These are phyloP conservation scores for Lathronympha strigana DNA, from an alignment of 2,888 invertebrate species.

Conservation along the genomic window DNA sequence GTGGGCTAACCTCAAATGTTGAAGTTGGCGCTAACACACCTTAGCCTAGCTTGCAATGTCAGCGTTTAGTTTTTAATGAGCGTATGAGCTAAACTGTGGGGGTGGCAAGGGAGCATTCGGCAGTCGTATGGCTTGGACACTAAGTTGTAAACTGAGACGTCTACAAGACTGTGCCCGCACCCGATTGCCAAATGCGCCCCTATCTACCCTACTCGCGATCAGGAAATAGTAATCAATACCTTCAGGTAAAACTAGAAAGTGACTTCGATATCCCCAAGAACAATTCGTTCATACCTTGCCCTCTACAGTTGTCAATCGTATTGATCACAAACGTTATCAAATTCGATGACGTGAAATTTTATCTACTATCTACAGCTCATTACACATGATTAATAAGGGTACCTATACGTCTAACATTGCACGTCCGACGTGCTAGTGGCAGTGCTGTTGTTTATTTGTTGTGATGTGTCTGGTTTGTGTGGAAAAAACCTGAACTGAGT, in stretches of 20 bases:
- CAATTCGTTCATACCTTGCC: neutral
- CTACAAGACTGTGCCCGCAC: no score
- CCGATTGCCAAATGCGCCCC: no score
- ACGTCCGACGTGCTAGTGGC: constrained; percentile 58
- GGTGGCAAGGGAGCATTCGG: no score
- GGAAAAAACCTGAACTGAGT: constrained; percentile 39
- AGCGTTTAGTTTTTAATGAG: no score
- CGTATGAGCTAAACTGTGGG: no score
- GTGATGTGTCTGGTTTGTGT: constrained; percentile 27
- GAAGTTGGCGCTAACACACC: no score
- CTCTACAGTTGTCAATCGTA: constrained; percentile 15
- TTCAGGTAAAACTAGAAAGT: neutral
- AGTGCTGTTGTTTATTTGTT: constrained; percentile 42
- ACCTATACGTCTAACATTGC: constrained; percentile 66
- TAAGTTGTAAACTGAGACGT: no score
- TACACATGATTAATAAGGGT: constrained; percentile 64
- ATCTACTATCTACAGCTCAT: constrained; percentile 71
- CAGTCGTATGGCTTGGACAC: no score
- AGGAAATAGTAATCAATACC: neutral
- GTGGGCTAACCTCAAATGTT: no score
- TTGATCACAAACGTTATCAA: constrained; percentile 60
- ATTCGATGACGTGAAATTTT: constrained; percentile 69
- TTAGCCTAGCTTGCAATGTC: no score
- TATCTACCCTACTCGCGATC: no score
- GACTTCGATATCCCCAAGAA: neutral